Evolutionary conservation across 2,888 invertebrate species (phyloP), one percentile per base, ranked within the genome.

Genomic region (Meghimatium bilineatum): DNA sequence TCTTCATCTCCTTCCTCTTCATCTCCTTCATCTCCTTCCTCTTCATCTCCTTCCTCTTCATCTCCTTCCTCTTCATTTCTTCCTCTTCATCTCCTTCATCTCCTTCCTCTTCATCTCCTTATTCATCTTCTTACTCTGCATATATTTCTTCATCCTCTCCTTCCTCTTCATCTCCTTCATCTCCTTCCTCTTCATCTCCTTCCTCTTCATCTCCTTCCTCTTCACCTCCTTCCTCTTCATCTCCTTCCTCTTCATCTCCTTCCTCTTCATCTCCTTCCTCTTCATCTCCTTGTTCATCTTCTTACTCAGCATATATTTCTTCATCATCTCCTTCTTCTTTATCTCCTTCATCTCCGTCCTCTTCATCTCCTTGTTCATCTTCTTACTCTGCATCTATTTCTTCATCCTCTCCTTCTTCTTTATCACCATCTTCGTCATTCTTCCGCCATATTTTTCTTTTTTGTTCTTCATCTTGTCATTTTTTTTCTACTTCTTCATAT

Each of bases 291-390:
- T 63, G 10, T n/a, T 29, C 52, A 71, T 3, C 63, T 63, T 66
- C 1, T 38, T 36, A 17, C 0, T 34, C 67, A 44, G 0, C 44
- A 36, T 49, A 6, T 78, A 71, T 71, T 49, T 66, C 49, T 74
- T 34, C 38, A 36, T 49, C 74, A 63, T 60, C 34, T 63, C 34
- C 49, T 52, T 66, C 60, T 17, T 66, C 63, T 63, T 38, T 38
- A 60, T 66, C 17, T 74, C 66, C 69, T 56, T 79, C 79, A 66
- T 49, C 36, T 8, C 56, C 66, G 80, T 49, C 63, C 49, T 66
- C 49, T 75, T 34, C n/a, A n/a, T n/a, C n/a, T n/a, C 74, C 52
- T 75, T 72, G 67, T 49, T 75, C 74, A 67, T 72, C 52, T 29
- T 49, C 63, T 20, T 32, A 20, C 26, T 34, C 10, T 34, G 14